phyloP scores from a whole-genome alignment of 1,140 invertebrate species.

The Aphis gossypii region DNA sequence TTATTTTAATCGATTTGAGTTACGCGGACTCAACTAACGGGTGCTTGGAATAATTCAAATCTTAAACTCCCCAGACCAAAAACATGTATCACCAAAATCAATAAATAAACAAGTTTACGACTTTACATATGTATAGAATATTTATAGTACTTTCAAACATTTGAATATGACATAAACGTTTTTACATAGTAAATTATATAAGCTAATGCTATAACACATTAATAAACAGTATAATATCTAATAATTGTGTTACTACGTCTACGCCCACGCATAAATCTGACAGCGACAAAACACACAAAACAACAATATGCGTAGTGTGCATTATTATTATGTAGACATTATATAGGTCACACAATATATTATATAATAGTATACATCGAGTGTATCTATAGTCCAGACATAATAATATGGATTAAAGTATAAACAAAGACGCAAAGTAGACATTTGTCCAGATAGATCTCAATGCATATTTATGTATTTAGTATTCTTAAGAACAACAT shows the following conservation, averaged over 20 bases:
- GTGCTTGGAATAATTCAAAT: background rate
- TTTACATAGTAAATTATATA: background rate
- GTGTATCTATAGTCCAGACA: background rate
- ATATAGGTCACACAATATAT: background rate
- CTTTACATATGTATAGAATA: background rate
- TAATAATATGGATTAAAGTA: background rate
- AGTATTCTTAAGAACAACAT: background rate
- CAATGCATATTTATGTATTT: background rate
- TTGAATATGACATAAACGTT: background rate
- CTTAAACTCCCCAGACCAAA: background rate
- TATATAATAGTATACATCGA: background rate
- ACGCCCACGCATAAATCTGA: background rate
- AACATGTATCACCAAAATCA: background rate
- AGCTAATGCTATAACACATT: background rate
- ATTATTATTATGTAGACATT: slow-evolving; percentile 2
- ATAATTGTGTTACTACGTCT: background rate
- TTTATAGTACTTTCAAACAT: background rate
- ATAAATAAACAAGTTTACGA: background rate
- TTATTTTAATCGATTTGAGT: background rate
- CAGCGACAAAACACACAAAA: background rate
- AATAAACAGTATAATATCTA: background rate
- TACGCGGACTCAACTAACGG: background rate
- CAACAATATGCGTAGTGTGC: background rate
- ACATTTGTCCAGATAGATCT: background rate
- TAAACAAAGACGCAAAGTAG: background rate